These are phyloP conservation scores for Pavo muticus DNA, from an alignment of 2,113 vertebrate species.

Conservation along the genomic window DNA sequence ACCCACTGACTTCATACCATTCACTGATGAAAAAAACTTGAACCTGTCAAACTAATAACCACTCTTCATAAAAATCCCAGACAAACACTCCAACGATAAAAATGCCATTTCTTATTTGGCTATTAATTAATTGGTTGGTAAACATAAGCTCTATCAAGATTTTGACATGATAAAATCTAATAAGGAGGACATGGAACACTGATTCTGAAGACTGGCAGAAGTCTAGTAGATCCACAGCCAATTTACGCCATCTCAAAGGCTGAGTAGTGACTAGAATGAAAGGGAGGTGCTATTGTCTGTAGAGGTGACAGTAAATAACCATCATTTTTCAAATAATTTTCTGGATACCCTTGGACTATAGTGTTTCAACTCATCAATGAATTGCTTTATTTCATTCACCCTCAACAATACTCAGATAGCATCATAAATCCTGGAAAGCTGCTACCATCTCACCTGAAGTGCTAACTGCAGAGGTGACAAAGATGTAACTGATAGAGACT, in stretches of 20 bases:
- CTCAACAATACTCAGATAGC: accelerated
- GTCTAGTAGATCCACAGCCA: neutral
- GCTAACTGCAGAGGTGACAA: neutral
- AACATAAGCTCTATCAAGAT: neutral
- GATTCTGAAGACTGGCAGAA: neutral
- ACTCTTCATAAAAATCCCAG: neutral
- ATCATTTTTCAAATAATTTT: neutral
- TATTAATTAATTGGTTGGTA: neutral
- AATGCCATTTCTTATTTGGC: neutral
- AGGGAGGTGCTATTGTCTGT: neutral
- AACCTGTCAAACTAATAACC: neutral
- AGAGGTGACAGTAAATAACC: neutral
- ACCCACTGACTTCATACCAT: neutral
- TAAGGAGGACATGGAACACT: neutral
- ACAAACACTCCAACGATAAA: neutral
- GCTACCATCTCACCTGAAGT: neutral
- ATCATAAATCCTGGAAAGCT: neutral
- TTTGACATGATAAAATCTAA: neutral
- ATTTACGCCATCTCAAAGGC: neutral
- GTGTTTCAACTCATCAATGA: neutral
- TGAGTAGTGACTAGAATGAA: neutral
- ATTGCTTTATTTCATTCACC: neutral
- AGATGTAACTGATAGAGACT: neutral
- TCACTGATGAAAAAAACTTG: neutral
- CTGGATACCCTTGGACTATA: neutral